These are phyloP conservation scores for Nesidiocoris tenuis DNA, from an alignment of 2,888 invertebrate genomes.

Conservation along the genomic window DNA sequence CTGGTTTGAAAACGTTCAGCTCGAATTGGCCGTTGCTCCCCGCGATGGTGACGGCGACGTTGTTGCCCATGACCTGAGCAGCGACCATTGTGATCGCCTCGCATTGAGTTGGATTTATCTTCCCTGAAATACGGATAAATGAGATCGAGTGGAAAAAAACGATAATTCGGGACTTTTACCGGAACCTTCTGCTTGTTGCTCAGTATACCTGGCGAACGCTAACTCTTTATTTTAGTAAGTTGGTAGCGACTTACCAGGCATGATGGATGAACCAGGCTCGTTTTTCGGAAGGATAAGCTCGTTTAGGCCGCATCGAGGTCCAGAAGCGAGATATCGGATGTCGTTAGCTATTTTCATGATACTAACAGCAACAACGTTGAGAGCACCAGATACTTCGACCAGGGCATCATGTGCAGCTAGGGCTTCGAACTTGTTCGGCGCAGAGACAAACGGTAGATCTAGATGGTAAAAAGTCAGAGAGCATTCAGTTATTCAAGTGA, in stretches of 20 bases:
- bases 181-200: too few species aligned
- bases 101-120: constrained; percentile 98
- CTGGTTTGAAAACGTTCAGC: constrained; percentile 95
- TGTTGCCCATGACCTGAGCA: constrained; percentile 97
- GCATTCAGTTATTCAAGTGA: too few species aligned
- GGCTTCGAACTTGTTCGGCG: constrained; percentile 97
- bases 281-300: constrained; percentile 94
- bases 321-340: constrained; percentile 85
- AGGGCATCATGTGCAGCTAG: constrained; percentile 90
- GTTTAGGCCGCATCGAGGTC: constrained; percentile 92
- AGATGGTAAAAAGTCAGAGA: constrained; percentile 54
- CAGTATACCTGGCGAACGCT: too few species aligned
- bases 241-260: constrained; percentile 96
- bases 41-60: constrained; percentile 88
- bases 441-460: constrained; percentile 81
- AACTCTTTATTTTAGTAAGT: too few species aligned
- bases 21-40: constrained; percentile 97
- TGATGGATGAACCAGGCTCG: constrained; percentile 99
- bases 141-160: too few species aligned
- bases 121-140: too few species aligned
- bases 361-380: constrained; percentile 87
- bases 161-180: too few species aligned
- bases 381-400: constrained; percentile 90
- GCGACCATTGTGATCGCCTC: constrained; percentile 97
- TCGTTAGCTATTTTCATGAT: constrained; percentile 97